A percentile compares a stretch with the other conserved stretches of the same genome.
These are phyloP conservation scores for Parauchenoglanis punctatus DNA, from an alignment of 2,797 vertebrate species.

Conservation along the genomic window DNA sequence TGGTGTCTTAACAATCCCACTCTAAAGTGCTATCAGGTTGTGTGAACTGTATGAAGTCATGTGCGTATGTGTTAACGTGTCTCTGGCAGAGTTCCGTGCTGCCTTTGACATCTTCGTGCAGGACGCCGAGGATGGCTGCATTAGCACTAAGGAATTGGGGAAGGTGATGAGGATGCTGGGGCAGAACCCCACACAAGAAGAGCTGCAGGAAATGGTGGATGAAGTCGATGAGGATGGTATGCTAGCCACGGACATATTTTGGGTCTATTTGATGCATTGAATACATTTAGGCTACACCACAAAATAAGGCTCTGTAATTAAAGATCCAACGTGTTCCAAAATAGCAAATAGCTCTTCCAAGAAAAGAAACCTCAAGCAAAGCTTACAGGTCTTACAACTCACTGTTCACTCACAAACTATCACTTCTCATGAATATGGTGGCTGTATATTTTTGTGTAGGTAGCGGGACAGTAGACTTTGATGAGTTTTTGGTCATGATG, in stretches of 20 bases:
- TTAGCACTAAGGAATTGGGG: conserved; percentile 83
- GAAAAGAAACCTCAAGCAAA: conserved; percentile 8
- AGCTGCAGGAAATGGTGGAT: conserved; percentile 98
- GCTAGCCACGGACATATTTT: conserved; percentile 26
- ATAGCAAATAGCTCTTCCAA: conserved; percentile 6
- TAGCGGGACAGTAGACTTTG: conserved; percentile 96
- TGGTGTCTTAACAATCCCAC: background rate
- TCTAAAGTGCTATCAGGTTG: background rate
- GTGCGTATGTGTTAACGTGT: conserved; percentile 26
- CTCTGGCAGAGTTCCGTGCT: conserved; percentile 88
- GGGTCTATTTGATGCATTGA: conserved; percentile 1
- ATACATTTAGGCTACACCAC: background rate
- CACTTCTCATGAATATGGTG: background rate
- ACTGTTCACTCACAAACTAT: background rate
- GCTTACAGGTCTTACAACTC: background rate
- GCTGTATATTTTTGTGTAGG: conserved; percentile 72
- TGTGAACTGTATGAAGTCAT: conserved; percentile 14
- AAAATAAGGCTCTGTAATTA: conserved; percentile 3
- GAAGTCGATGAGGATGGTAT: conserved; percentile 97
- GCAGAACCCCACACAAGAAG: conserved; percentile 95
- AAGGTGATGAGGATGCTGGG: conserved; percentile 91
- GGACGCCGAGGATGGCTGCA: conserved; percentile 84
- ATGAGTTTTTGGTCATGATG: conserved; percentile 99
- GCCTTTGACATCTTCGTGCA: conserved; percentile 98
- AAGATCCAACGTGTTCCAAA: background rate